phyloP scores from a whole-genome alignment of 1,140 invertebrate species.

The Brachionus paranguensis region DNA sequence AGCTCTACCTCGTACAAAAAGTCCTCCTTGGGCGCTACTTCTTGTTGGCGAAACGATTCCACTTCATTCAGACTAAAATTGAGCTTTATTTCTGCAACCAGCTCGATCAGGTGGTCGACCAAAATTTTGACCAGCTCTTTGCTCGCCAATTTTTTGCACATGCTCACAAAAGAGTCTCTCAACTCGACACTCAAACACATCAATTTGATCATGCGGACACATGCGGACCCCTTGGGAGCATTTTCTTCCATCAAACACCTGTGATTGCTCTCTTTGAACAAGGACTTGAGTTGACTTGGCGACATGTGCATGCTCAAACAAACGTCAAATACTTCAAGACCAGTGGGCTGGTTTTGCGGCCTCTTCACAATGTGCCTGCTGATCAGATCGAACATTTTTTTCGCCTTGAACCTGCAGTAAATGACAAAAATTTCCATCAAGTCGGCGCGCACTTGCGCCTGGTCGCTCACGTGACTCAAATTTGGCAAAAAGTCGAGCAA shows the following conservation, averaged over 20 bases:
- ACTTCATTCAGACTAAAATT: conserved; percentile 8
- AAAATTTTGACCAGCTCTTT: background rate
- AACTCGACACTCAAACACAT: background rate
- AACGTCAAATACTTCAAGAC: background rate
- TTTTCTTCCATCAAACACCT: background rate
- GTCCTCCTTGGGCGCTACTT: background rate
- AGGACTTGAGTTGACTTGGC: background rate
- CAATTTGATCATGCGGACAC: background rate
- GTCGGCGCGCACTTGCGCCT: background rate
- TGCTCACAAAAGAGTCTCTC: background rate
- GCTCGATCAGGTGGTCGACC: background rate
- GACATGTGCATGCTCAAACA: background rate
- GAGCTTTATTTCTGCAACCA: background rate
- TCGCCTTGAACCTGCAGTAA: background rate
- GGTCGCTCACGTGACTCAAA: background rate
- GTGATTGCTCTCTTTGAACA: background rate
- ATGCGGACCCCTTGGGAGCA: background rate
- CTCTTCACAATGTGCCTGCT: background rate
- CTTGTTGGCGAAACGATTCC: background rate
- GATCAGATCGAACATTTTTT: background rate
- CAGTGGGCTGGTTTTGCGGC: background rate
- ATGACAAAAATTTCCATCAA: background rate
- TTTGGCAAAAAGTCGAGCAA: background rate
- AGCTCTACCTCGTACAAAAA: background rate
- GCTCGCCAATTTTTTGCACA: background rate